These are phyloP conservation scores for Chrysaora quinquecirrha DNA, from an alignment of 30 jellyfish, hydroid and myxozoan genomes.

Conservation along the genomic window DNA sequence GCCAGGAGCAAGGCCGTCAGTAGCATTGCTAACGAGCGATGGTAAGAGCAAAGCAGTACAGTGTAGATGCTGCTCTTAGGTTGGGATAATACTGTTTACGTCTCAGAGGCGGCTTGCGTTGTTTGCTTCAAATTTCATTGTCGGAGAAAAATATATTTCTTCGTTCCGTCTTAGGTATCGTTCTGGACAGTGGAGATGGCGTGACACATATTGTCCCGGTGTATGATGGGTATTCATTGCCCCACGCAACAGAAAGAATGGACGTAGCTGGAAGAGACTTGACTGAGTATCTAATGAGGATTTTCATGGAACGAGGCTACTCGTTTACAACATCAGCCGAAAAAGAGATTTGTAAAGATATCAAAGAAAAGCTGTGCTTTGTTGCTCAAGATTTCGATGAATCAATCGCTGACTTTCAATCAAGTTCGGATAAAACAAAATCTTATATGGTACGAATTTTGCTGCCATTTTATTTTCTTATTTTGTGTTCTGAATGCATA, in stretches of 20 bases:
- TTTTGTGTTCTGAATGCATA: too few relatives aligned
- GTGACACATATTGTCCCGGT: conserved; percentile 89
- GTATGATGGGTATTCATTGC: conserved; percentile 85
- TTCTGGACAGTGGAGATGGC: conserved; percentile 91
- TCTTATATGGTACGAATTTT: conserved; percentile 18
- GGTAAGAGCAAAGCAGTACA: too few relatives aligned
- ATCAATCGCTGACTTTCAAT: conserved; percentile 34
- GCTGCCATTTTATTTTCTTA: neutral
- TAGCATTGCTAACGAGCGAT: too few relatives aligned
- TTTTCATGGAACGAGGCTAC: conserved; percentile 83
- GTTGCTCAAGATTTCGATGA: conserved; percentile 67
- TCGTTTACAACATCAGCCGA: conserved; percentile 89
- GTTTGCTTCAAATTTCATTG: too few relatives aligned
- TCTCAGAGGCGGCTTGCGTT: too few relatives aligned
- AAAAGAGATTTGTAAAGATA: conserved; percentile 84
- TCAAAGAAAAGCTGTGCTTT: conserved; percentile 90
- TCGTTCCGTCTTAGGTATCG: too few relatives aligned
- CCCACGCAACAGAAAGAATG: conserved; percentile 72
- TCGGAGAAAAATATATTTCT: too few relatives aligned
- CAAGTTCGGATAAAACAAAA: conserved; percentile 15
- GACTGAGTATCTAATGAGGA: conserved; percentile 62
- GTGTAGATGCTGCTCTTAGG: too few relatives aligned
- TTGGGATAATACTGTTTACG: too few relatives aligned
- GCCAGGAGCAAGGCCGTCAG: too few relatives aligned
- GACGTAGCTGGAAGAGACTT: conserved; percentile 85